Conservation (phyloP, 2,797 vertebrate genomes). For the Periparus ater region DNA sequence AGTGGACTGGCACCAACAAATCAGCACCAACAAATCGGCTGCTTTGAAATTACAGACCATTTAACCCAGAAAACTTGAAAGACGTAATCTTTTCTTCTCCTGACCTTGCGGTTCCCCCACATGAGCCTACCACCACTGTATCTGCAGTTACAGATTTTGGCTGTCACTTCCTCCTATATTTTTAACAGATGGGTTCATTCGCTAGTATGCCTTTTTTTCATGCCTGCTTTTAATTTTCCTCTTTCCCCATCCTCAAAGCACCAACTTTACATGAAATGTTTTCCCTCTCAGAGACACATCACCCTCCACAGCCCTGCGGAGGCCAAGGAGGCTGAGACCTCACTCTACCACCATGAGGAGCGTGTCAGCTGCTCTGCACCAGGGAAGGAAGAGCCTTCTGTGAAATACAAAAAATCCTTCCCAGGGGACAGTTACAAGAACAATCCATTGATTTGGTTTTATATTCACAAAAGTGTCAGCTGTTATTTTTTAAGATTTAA, state of each 20-base stretch:
- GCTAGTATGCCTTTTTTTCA: background rate
- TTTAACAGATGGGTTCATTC: constrained; percentile 25
- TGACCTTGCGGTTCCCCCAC: background rate
- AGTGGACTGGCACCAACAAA: constrained; percentile 15
- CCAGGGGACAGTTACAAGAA: background rate
- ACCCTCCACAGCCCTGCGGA: background rate
- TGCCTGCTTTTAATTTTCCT: constrained; percentile 26
- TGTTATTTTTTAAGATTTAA: background rate
- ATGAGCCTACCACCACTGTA: background rate
- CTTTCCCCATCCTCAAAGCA: background rate
- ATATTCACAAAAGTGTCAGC: background rate
- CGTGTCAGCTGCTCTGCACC: background rate
- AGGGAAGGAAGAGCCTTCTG: background rate
- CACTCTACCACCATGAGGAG: background rate
- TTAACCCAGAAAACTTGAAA: constrained; percentile 27
- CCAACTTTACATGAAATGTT: background rate
- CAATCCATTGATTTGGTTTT: background rate
- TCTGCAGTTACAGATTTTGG: constrained; percentile 7
- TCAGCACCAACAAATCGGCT: background rate
- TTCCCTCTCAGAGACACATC: background rate
- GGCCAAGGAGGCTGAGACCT: background rate
- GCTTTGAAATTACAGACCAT: constrained; percentile 37
- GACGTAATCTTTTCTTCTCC: background rate
- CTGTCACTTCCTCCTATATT: constrained; percentile 37
- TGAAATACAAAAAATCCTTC: constrained; percentile 29